Percentiles rank a stretch among this genome's conserved stretches.
Conservation (phyloP, 1,140 invertebrate genomes). For the Drosophila serrata region DNA sequence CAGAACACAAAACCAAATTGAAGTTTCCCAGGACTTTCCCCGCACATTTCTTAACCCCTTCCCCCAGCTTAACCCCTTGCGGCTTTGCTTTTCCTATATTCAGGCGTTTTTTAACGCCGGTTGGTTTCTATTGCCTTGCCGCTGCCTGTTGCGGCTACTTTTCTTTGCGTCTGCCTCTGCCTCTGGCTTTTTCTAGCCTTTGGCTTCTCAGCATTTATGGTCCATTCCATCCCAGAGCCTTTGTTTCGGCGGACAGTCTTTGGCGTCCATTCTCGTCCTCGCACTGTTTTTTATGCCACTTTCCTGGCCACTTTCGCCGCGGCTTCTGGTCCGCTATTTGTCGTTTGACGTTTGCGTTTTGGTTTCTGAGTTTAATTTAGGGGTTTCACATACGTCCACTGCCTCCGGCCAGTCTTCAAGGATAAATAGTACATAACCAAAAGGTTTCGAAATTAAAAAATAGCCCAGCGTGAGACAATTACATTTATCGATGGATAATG, state of each 20-base stretch:
- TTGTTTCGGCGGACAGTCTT: constrained; percentile 38
- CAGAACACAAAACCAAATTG: constrained; percentile 70
- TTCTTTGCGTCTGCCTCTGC: constrained; percentile 25
- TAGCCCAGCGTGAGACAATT: too few relatives aligned
- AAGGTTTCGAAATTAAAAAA: neutral
- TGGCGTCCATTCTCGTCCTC: neutral
- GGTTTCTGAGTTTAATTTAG: constrained; percentile 70
- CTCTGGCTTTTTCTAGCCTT: constrained; percentile 39
- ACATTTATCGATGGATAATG: too few relatives aligned
- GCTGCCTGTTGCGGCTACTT: constrained; percentile 65
- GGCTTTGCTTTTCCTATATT: constrained; percentile 34
- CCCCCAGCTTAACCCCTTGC: constrained; percentile 15
- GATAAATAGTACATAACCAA: neutral
- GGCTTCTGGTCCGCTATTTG: constrained; percentile 34
- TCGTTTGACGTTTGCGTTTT: constrained; percentile 36
- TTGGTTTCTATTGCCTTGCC: constrained; percentile 56
- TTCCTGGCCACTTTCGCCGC: constrained; percentile 30
- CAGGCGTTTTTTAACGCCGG: constrained; percentile 66
- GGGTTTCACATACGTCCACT: constrained; percentile 59
- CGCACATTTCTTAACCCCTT: constrained; percentile 4
- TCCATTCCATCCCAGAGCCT: constrained; percentile 2
- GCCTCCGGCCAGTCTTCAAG: constrained; percentile 15
- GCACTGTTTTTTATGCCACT: constrained; percentile 26
- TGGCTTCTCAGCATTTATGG: constrained; percentile 60
- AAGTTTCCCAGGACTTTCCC: constrained; percentile 61